These are phyloP conservation scores for Eriosoma lanigerum DNA, from an alignment of 1,140 invertebrate species.

Conservation along the genomic window DNA sequence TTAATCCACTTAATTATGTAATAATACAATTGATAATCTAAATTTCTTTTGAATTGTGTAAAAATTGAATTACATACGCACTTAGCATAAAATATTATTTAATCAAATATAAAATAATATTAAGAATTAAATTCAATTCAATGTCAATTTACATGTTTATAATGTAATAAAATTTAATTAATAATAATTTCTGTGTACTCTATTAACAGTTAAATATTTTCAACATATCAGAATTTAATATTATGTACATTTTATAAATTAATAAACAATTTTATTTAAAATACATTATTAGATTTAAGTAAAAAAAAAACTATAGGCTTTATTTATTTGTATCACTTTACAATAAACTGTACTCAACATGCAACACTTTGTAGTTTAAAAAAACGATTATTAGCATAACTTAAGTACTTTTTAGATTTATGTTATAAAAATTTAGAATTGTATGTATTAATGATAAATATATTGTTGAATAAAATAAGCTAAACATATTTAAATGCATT, in stretches of 20 bases:
- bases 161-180: not conserved
- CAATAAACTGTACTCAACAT: not conserved
- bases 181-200: constrained; percentile 25
- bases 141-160: constrained; percentile 51
- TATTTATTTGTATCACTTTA: constrained; percentile 28
- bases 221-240: constrained; percentile 47
- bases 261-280: constrained; percentile 1
- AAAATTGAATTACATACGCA: constrained; percentile 5
- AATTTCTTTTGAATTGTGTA: not conserved
- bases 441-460: not conserved
- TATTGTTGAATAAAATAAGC: not conserved
- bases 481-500: constrained; percentile 3
- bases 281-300: constrained; percentile 44
- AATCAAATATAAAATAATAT: constrained; percentile 15
- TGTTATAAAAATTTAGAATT: constrained; percentile 21
- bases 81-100: not conserved
- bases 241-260: constrained; percentile 8
- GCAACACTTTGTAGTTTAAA: not conserved
- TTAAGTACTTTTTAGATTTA: not conserved
- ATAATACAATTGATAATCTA: not conserved
- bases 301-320: not conserved
- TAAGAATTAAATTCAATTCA: constrained; percentile 46
- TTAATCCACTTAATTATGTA: constrained; percentile 21
- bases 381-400: constrained; percentile 29
- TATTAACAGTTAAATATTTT: constrained; percentile 35